Evolutionary conservation across 2,888 invertebrate genomes (phyloP), one percentile per base, ranked within the genome.

Genomic region (Tenthredo scrophulariae): DNA sequence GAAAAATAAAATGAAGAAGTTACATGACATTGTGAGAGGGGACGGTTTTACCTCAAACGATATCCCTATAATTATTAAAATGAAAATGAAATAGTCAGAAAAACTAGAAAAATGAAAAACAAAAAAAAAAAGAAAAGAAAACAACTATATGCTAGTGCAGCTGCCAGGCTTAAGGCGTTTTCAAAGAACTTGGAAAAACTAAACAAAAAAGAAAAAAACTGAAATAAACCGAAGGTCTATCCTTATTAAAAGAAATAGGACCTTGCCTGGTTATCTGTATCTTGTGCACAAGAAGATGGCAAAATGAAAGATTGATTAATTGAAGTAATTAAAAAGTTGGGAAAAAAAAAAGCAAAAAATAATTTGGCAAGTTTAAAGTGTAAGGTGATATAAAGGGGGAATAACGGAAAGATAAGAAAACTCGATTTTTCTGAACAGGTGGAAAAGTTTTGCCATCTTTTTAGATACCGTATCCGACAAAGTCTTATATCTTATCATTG

Each of bases 91-190:
- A 74, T 37, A 37, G 46, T 54, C 18, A 22, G 85, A 87, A 87
- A 86, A 84, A 58, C 85, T 85, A 85, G 43, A 72, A 79, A 87
- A 58, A 50, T n/a, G n/a, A 85, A 86, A 85, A 62, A 67, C 82
- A 87, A 70, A 65, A 86, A n/a, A 40, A 65, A 15, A 80, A n/a
- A 26, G 43, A 15, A 65, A 72, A 79, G 85, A 58, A 54, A 62
- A 15, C 33, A 80, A 80, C 37, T 58, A 62, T 26, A 40, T 26
- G 77, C 54, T 29, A 77, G 77, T 50, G 77, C 77, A 77, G 77
- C 77, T 50, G 77, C 50, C 18, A 77, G 54, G 29, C 46, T 18
- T 26, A 33, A 33, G 77, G 54, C 18, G 46, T 50, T 77, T 33
- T 50, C 18, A 7, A 74, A 77, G 7, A n/a, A 54, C 50, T 33